Base-by-base conservation (phyloP, 2,888 invertebrate species). In the Mayetiola destructor region DNA sequence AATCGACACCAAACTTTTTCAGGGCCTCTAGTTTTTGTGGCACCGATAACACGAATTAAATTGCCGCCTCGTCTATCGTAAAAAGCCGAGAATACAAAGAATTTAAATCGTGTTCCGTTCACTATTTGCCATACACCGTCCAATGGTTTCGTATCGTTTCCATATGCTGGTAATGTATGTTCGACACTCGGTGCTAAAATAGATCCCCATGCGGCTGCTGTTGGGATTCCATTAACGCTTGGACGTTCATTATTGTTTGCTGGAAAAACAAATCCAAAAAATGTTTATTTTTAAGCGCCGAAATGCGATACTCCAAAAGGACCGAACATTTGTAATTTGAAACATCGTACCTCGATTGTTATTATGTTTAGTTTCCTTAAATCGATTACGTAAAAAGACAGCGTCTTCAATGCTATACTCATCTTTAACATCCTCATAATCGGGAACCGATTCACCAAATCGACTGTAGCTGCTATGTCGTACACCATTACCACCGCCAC, bases 61-160 rank as follows among this genome's bases (percentile, higher is more conserved):
- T 82, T 78, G 57, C 75, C 74, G 53, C 78, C 77, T 62, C 89
- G 79, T 55, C 82, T 77, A 73, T 93, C 92, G 67, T 84, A 87
- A 68, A 85, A 93, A 55, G 93, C 92, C 10, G 92, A 91, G 68
- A 89, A 93, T 56, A 93, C 90, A 75, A 83, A 90, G 75, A 93
- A 93, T 70, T 88, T 88, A 70, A 82, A 88, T 69, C 88, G 67
- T 61, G 72, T 73, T 48, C 72, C 72, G 63, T 73, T 73, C 64
- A 73, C 72, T 65, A 72, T 67, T 68, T 88, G 84, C 89, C 89
- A 89, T 60, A 80, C 79, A 36, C 85, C 88, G 67, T 87, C 84
- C 57, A 77, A 80, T 60, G 86, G 80, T 63, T 78, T 76, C 52
- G 80, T 76, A 69, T 81, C 83, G 63, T 79, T 77, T 62, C 82